phyloP scores from a whole-genome alignment of 2,113 vertebrate genomes.

The Eudyptes chrysolophus region DNA sequence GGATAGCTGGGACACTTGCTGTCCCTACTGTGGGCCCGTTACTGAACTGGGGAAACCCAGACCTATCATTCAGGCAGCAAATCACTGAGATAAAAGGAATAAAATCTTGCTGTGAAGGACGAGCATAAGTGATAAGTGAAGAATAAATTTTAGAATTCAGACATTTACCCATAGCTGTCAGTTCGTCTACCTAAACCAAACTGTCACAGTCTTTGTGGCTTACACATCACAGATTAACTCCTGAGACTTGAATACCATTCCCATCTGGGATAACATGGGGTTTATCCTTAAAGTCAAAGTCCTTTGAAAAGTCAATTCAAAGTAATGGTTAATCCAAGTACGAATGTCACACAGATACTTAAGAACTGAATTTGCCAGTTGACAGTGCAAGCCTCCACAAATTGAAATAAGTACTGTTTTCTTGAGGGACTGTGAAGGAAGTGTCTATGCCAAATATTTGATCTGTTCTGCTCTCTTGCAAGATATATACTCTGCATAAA shows the following conservation, averaged over 20 bases:
- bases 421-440: slow-evolving; percentile 27
- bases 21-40: not conserved
- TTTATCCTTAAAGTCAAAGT: not conserved
- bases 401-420: slow-evolving; percentile 14
- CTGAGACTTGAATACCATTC: not conserved
- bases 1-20: not conserved
- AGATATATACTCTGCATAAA: slow-evolving; percentile 25
- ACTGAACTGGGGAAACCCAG: not conserved
- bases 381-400: not conserved
- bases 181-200: not conserved
- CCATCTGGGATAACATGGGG: not conserved
- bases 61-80: not conserved
- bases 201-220: not conserved
- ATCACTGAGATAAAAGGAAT: not conserved
- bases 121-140: not conserved
- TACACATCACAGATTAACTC: not conserved
- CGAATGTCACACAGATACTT: not conserved
- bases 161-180: not conserved
- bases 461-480: slow-evolving; percentile 24
- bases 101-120: not conserved
- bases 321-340: not conserved
- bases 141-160: not conserved
- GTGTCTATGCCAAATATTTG: slow-evolving; percentile 47
- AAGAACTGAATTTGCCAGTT: not conserved
- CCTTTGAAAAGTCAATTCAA: not conserved